Base-by-base conservation (phyloP, 2,888 invertebrate species). In the Opisthograptis luteolata region DNA sequence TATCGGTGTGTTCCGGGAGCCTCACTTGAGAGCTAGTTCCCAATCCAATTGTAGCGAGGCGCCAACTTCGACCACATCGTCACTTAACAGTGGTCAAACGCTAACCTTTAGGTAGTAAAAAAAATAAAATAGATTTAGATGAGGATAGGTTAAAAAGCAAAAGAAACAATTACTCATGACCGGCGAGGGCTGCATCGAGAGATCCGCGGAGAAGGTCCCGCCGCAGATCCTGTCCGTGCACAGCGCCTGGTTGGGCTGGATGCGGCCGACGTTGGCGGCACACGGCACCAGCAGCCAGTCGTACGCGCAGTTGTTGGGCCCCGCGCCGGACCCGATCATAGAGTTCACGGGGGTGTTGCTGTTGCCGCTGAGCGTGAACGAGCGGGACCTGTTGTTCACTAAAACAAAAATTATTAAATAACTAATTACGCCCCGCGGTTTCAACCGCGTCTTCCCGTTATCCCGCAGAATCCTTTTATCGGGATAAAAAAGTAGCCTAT, bases 211-310 rank as follows among this genome's bases (percentile, higher is more conserved):
- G 63, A 96, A 94, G 0, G 95, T 94, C 2, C 96, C 96, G 0
- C 96, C 96, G 66, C 96, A 97, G 24, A 97, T 93, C 43, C 96
- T 92, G 80, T 97, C 96, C 1, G 95, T 94, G 66, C 95, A 96
- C 0, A 93, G 64, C 2, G 89, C 91, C 25, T 92, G 92, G 32
- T 92, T 91, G 0, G 92, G 92, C 22, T 92, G 91, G 17, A 84
- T 70, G 46, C 94, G 83, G 1, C 94, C 94, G 12, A 94, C 92
- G 67, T 95, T 95, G 13, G 92, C 88, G 0, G 95, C 95, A 72
- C 96, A 96, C 0, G 96, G 96, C 30, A 96, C 94, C 47, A 95
- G 84, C 2, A 97, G 81, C 94, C 96, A 97, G 76, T 97, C 96
- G 35, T 93, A 92, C 50, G 94, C 93, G 67, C 96, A 96, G 27